Base-by-base conservation (phyloP, 2,113 vertebrate species). In the Chaetorhynchus papuensis region DNA sequence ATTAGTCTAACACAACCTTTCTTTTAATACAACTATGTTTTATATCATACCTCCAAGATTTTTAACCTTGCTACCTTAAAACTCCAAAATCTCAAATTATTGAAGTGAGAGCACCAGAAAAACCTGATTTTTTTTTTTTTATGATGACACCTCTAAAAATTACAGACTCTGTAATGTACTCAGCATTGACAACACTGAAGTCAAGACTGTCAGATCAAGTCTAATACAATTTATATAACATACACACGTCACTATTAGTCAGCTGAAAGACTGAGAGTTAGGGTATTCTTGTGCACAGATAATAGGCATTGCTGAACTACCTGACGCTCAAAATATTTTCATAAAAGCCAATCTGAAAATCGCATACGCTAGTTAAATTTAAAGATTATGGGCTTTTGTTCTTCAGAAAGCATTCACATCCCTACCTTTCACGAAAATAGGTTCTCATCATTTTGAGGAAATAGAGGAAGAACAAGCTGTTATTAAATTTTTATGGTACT, bases 401-500 rank as follows among this genome's bases (percentile, higher is more conserved):
- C 74, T 87, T 96, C 41, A 71, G 52, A 56, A 91, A 78, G 64
- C 61, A 87, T 31, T 95, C 64, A 71, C 12, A 88, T 87, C 91
- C 54, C 37, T 83, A 82, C 35, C 89, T 87, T 45, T 66, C 53
- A 68, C 22, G 80, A 95, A 96, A 94, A 97, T 35, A 95, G 64
- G 71, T 42, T 57, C 11, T 69, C 83, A 86, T 83, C 11, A 94
- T 93, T 93, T 95, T 90, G 52, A 96, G 97, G 95, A 75, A 80
- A 59, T 22, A 94, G 41, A 87, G 82, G 81, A 97, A 93, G 91
- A 95, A 96, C 74, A 90, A 95, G 82, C 72, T 93, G 94, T 87
- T 96, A 66, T 85, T 94, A 93, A 86, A 90, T 81, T 79, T 97
- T 96, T 94, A 91, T 83, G 68, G 84, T 45, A 92, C 75, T 87